phyloP scores from a whole-genome alignment of 2,113 vertebrate species.

The Ailuropoda melanoleuca region DNA sequence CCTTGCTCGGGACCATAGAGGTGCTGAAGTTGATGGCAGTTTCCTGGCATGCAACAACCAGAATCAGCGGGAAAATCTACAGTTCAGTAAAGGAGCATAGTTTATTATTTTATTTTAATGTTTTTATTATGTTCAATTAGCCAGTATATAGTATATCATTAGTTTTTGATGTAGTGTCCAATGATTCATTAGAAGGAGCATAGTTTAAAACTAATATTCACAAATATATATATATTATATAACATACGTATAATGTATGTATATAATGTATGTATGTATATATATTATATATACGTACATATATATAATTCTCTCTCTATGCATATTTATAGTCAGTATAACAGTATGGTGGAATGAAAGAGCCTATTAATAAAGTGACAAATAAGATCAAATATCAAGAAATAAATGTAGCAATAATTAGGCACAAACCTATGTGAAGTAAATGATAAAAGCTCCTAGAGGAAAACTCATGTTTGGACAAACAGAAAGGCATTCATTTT shows the following conservation, averaged over 20 bases:
- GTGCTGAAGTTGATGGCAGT: neutral
- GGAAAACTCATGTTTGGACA: neutral
- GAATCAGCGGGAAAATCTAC: neutral
- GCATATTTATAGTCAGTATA: neutral
- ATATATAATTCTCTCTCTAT: neutral
- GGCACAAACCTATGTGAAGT: neutral
- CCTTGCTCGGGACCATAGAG: neutral
- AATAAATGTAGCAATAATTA: neutral
- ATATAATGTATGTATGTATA: neutral
- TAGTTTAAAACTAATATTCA: neutral
- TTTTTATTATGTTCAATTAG: too few species aligned
- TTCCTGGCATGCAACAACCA: neutral
- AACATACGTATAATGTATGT: neutral
- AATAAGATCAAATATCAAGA: slow-evolving; percentile 5
- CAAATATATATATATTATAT: neutral
- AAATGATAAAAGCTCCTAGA: slow-evolving; percentile 6
- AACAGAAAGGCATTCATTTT: neutral
- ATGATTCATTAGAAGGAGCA: neutral
- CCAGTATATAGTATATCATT: too few species aligned
- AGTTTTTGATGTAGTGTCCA: too few species aligned
- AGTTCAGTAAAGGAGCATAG: neutral
- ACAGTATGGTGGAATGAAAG: neutral
- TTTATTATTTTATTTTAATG: too few species aligned
- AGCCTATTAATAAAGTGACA: neutral
- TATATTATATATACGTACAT: neutral